Evolutionary conservation across 2,888 invertebrate species (phyloP).

Genomic region (Drosophila meridiana): DNA sequence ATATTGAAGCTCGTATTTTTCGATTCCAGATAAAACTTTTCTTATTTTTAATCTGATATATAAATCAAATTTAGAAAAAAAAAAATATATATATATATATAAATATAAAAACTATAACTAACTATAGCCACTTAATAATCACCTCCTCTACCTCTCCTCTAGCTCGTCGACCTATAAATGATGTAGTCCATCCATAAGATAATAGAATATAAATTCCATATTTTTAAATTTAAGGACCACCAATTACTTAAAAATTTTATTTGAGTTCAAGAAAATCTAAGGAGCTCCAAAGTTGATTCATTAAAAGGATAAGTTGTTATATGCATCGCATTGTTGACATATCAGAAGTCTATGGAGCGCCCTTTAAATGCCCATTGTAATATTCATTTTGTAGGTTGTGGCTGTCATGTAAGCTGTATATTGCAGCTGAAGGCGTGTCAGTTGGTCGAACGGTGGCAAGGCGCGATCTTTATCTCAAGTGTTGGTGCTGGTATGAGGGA

Average conservation of each 20-base stretch:
- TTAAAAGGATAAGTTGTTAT: neutral
- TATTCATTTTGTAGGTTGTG: neutral
- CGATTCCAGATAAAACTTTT: too few species aligned
- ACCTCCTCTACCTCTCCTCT: neutral
- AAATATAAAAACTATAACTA: too few species aligned
- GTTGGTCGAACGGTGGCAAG: constrained; percentile 34
- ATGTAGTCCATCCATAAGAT: neutral
- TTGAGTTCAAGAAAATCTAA: neutral
- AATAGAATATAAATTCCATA: neutral
- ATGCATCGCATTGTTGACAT: neutral
- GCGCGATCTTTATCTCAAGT: constrained; percentile 53
- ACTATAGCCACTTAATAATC: neutral
- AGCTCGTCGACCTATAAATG: neutral
- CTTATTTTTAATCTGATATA: too few species aligned
- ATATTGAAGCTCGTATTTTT: too few species aligned
- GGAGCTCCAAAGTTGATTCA: neutral
- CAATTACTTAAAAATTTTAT: neutral
- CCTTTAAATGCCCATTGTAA: neutral
- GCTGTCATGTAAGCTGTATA: constrained; percentile 1
- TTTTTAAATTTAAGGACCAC: neutral
- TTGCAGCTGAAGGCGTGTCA: constrained; percentile 31
- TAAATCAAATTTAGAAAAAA: too few species aligned
- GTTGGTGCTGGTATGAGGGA: constrained; percentile 13
- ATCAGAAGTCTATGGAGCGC: neutral
- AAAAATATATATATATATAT: too few species aligned